phyloP scores from a whole-genome alignment of 2,888 invertebrate species.

The Drosophila monieri region DNA sequence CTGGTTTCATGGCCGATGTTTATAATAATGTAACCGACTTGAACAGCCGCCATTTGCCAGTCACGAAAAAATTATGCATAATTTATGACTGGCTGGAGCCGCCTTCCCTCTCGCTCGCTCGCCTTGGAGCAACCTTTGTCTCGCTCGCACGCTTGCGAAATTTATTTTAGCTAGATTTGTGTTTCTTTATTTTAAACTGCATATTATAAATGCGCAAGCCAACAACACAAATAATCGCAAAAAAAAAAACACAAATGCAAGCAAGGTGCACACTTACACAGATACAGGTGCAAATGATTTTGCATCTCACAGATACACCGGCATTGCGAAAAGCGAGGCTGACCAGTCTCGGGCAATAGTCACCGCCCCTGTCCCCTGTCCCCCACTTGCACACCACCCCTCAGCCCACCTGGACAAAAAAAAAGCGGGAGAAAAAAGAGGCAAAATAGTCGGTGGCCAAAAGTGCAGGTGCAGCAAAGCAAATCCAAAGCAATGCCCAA shows the following conservation, averaged over 20 bases:
- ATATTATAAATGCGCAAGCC: constrained; percentile 62
- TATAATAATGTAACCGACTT: constrained; percentile 47
- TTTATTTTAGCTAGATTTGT: constrained; percentile 37
- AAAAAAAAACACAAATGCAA: constrained; percentile 23
- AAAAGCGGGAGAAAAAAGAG: constrained; percentile 50
- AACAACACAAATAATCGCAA: constrained; percentile 52
- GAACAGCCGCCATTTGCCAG: constrained; percentile 68
- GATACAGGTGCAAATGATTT: constrained; percentile 8
- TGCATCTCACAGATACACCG: constrained; percentile 11
- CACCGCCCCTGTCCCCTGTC: constrained; percentile 18
- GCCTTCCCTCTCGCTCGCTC: constrained; percentile 16
- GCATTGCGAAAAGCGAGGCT: constrained; percentile 23
- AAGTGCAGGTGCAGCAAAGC: constrained; percentile 70
- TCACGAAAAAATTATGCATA: constrained; percentile 67
- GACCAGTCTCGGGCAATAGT: constrained; percentile 63
- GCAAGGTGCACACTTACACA: neutral
- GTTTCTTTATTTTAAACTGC: constrained; percentile 67
- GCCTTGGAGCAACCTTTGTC: constrained; percentile 32
- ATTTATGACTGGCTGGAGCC: constrained; percentile 73
- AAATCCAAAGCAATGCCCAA: constrained; percentile 30
- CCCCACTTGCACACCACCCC: neutral
- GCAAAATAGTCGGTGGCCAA: constrained; percentile 37
- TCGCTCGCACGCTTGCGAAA: constrained; percentile 37
- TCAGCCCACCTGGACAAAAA: neutral
- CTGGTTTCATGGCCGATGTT: constrained; percentile 44